These are phyloP conservation scores for Furnarius figulus DNA, from an alignment of 2,113 vertebrate species.

Conservation along the genomic window DNA sequence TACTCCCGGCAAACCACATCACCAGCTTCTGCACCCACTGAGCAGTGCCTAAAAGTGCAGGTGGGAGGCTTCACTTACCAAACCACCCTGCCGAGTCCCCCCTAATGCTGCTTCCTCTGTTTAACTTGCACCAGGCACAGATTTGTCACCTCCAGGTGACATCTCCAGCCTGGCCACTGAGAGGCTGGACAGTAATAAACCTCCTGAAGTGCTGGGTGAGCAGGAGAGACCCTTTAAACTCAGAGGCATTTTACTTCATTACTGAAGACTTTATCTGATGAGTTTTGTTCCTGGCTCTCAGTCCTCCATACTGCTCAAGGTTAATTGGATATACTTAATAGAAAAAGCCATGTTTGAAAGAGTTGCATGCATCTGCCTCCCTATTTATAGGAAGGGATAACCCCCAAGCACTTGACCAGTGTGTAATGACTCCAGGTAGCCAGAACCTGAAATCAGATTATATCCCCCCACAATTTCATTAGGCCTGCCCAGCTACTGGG, in stretches of 20 bases:
- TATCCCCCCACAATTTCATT: background rate
- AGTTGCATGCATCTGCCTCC: background rate
- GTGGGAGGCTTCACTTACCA: background rate
- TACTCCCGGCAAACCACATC: background rate
- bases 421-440: background rate
- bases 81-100: background rate
- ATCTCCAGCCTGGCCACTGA: background rate
- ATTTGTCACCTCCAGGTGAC: background rate
- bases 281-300: background rate
- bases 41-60: background rate
- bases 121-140: background rate
- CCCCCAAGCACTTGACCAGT: background rate
- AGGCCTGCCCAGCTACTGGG: fast-evolving
- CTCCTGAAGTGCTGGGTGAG: background rate
- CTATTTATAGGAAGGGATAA: background rate
- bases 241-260: background rate
- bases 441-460: background rate
- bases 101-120: fast-evolving
- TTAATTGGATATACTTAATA: slow-evolving; percentile 28
- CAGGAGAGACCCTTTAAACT: background rate
- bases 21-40: background rate
- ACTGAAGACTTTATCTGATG: background rate
- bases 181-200: background rate
- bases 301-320: background rate
- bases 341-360: background rate